These are phyloP conservation scores for Merops nubicus DNA, from an alignment of 2,113 vertebrate genomes.

Conservation along the genomic window DNA sequence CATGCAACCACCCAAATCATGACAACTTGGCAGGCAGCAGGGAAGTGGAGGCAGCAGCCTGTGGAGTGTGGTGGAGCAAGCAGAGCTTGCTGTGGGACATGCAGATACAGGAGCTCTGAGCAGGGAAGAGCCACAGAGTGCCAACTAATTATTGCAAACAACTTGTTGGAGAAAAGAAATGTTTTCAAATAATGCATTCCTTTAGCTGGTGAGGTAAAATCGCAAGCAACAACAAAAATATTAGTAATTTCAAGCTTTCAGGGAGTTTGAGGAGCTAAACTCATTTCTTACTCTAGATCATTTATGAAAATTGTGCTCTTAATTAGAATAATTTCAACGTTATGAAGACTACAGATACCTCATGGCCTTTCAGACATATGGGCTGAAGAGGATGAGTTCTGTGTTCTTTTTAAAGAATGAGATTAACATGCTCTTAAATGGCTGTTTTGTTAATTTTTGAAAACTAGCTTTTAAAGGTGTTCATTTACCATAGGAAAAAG, in stretches of 20 bases:
- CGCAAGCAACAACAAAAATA: neutral
- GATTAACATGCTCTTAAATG: neutral
- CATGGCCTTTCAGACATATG: neutral
- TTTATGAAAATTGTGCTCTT: neutral
- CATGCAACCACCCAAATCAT: neutral
- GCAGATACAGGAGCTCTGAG: neutral
- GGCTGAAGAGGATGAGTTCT: neutral
- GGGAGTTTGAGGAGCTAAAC: neutral
- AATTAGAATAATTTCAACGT: neutral
- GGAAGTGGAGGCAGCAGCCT: neutral
- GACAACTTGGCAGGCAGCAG: neutral
- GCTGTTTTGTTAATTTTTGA: neutral
- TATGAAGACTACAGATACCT: neutral
- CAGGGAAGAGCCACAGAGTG: neutral
- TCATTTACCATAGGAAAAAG: neutral
- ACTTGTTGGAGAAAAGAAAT: accelerated
- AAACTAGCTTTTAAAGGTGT: neutral
- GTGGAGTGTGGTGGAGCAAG: too few species aligned
- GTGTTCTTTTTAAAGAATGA: constrained; percentile 11
- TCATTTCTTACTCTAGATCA: neutral
- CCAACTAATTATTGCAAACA: neutral
- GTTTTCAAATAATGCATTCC: neutral
- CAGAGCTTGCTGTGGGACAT: too few species aligned
- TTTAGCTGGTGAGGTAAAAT: neutral
- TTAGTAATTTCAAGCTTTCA: neutral